Percentiles rank a stretch among this genome's conserved stretches.
Evolutionary conservation across 2,797 vertebrate genomes (phyloP).

Genomic region (Varecia variegata): DNA sequence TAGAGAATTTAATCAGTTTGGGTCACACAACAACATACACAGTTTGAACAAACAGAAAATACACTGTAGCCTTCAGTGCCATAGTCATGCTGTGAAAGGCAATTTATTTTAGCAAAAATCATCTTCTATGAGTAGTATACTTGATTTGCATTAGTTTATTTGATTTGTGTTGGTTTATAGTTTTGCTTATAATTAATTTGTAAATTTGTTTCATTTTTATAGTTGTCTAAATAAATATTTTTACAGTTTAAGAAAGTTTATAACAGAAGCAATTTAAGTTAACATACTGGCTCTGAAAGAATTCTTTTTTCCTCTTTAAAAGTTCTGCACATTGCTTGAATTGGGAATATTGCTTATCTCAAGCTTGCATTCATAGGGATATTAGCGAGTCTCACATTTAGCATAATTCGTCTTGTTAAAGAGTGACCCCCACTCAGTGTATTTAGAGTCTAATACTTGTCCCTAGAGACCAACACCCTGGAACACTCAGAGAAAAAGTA

Average conservation of each 20-base stretch:
- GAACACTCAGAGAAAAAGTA: not conserved
- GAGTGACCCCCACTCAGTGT: not conserved
- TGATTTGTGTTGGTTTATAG: not conserved
- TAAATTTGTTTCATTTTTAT: conserved; percentile 12
- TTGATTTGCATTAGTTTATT: not conserved
- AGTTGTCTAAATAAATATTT: not conserved
- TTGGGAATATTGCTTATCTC: not conserved
- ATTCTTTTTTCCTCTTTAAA: not conserved
- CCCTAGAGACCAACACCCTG: not conserved
- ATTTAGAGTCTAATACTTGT: not conserved
- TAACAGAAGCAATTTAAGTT: not conserved
- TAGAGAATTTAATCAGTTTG: not conserved
- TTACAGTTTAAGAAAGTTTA: conserved; percentile 23
- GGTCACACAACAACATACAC: not conserved
- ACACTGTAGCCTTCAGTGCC: not conserved
- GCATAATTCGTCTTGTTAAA: not conserved
- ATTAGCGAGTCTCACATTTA: not conserved
- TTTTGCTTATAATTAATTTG: not conserved
- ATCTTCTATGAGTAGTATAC: not conserved
- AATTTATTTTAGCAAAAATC: not conserved
- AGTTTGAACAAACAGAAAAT: not conserved
- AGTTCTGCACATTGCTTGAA: not conserved
- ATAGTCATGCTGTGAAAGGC: not conserved
- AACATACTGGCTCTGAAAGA: not conserved
- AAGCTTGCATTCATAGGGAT: not conserved